Evolutionary conservation across 2,113 vertebrate genomes (phyloP).

Genomic region (Oreocharis arfaki): DNA sequence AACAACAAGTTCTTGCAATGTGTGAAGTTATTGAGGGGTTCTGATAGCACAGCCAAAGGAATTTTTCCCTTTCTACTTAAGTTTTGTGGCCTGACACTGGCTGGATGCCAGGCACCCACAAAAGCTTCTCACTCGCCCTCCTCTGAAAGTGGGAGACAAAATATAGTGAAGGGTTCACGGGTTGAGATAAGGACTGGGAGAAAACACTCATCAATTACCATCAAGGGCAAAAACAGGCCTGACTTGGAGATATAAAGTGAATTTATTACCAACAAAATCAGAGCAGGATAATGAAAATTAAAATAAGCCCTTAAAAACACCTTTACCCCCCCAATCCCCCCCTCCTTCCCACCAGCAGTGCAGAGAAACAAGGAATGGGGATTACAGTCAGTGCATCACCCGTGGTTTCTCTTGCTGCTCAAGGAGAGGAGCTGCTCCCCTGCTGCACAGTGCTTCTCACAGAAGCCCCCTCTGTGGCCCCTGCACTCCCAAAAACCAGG

Average conservation of each 20-base stretch:
- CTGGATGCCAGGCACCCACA: neutral
- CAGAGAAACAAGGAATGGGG: neutral
- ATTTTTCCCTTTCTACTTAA: neutral
- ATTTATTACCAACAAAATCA: neutral
- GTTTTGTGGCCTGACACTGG: rapidly evolving
- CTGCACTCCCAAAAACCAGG: neutral
- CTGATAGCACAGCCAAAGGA: neutral
- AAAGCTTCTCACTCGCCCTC: neutral
- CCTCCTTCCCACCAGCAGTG: neutral
- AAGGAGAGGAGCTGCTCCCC: neutral
- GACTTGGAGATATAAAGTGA: neutral
- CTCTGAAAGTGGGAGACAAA: neutral
- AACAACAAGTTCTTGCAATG: neutral
- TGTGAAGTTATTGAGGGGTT: neutral
- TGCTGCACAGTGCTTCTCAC: neutral
- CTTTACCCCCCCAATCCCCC: neutral
- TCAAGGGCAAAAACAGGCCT: neutral
- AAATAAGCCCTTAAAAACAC: neutral
- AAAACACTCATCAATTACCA: neutral
- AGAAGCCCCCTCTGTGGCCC: neutral
- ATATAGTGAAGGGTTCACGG: neutral
- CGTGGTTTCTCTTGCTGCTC: neutral
- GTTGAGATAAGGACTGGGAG: neutral
- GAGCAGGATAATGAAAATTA: neutral
- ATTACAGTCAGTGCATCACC: no score